phyloP scores from a whole-genome alignment of 2,797 vertebrate genomes.

The Aldrovandia affinis region DNA sequence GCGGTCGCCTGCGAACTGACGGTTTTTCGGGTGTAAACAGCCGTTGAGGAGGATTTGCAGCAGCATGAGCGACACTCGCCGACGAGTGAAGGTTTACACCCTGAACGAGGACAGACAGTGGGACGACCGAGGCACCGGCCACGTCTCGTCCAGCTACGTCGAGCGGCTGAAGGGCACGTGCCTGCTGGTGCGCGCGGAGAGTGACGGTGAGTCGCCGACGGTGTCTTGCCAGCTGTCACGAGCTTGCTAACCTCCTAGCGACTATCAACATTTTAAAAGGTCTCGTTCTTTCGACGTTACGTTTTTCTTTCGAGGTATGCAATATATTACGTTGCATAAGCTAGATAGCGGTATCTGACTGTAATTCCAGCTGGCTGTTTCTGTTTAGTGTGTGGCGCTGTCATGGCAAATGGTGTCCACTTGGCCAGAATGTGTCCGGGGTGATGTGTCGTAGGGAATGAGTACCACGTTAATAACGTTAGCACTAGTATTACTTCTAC shows the following conservation, averaged over 20 bases:
- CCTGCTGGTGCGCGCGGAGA: conserved; percentile 94
- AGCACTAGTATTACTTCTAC: too few relatives aligned
- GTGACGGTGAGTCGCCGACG: conserved; percentile 83
- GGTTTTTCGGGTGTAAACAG: conserved; percentile 36
- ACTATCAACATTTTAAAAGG: too few relatives aligned
- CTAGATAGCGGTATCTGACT: too few relatives aligned
- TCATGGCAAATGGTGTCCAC: too few relatives aligned
- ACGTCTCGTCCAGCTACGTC: conserved; percentile 97
- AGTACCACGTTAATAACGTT: too few relatives aligned
- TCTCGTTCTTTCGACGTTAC: too few relatives aligned
- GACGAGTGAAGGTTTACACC: conserved; percentile 98
- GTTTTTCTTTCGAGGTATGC: neutral
- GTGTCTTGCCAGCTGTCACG: neutral
- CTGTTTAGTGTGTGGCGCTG: too few relatives aligned
- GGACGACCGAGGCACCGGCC: conserved; percentile 98
- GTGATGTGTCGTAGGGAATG: too few relatives aligned
- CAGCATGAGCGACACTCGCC: conserved; percentile 97
- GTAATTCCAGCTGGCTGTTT: too few relatives aligned
- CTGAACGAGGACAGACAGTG: conserved; percentile 99
- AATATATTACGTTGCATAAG: neutral
- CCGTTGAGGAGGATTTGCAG: conserved; percentile 52
- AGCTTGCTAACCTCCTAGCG: neutral
- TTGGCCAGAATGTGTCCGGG: too few relatives aligned
- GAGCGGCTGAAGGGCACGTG: conserved; percentile 97
- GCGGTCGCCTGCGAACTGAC: neutral